A percentile compares a stretch with the other conserved stretches of the same genome.
Conservation (phyloP, 2,888 invertebrate species). For the Cancer borealis region DNA sequence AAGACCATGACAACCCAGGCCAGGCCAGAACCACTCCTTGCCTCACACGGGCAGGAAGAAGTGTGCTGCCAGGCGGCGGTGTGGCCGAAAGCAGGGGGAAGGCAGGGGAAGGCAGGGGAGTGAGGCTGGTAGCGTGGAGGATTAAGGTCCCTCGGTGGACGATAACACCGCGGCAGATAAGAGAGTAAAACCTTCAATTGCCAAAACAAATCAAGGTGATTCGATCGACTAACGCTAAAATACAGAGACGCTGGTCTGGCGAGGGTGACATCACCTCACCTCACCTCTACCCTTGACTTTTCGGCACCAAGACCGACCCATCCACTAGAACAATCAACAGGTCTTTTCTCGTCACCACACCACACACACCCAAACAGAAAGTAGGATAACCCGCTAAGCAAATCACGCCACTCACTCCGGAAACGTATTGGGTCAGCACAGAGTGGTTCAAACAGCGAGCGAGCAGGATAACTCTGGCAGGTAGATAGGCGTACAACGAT, state of each 20-base stretch:
- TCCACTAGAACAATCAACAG: not conserved
- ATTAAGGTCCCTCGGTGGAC: slow-evolving; percentile 20
- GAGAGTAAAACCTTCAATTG: not conserved
- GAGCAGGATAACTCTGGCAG: slow-evolving; percentile 11
- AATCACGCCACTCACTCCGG: not conserved
- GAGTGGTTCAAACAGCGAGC: not conserved
- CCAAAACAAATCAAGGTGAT: not conserved
- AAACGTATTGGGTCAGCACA: not conserved
- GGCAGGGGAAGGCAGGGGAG: not conserved
- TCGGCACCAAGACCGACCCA: not conserved
- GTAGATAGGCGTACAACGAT: not conserved
- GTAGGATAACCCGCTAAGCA: no score
- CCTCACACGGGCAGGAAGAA: not conserved
- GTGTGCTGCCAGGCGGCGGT: no score
- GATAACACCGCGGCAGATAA: not conserved
- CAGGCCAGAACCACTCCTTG: not conserved
- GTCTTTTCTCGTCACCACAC: not conserved
- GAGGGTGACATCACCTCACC: not conserved
- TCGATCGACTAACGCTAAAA: not conserved
- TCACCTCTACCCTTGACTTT: not conserved
- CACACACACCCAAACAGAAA: not conserved
- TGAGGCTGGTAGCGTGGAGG: not conserved
- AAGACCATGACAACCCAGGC: not conserved
- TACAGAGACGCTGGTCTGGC: not conserved
- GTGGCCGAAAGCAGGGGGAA: not conserved